Evolutionary conservation across 2,797 vertebrate genomes (phyloP), one percentile per base, ranked within the genome.

Genomic region (Siniperca scherzeri): DNA sequence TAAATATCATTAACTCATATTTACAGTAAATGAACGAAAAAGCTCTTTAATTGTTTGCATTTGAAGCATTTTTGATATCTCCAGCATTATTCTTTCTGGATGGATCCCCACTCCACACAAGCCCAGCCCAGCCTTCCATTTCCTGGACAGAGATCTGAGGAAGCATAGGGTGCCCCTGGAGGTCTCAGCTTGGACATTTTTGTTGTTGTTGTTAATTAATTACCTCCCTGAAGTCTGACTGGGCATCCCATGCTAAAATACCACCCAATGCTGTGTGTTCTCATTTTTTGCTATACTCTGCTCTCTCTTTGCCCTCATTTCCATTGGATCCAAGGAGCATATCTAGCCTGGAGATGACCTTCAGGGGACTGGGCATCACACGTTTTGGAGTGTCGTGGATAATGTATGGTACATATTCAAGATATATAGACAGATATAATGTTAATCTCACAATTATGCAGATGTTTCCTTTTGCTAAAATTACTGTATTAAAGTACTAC

Each of bases 201-300:
- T 95, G 92, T 94, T 94, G 93, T 94, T 95, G 93, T 96, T 95
- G 92, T 94, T 96, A 96, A 96, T 96, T 95, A 96, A 96, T 95
- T 93, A 95, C 93, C 88, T 96, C 95, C 94, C 95, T 84, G 81
- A 94, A 95, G 95, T 93, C 93, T 91, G 87, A 87, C 89, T 90
- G 93, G 91, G 94, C 91, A 91, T 85, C 92, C 91, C 82, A 73
- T 74, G 81, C 88, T 87, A 81, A 94, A 93, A 93, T 88, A 92
- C 84, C 85, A 89, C 89, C 91, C 89, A 85, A 88, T 87, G 83
- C 82, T 78, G 85, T 89, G 85, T 92, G 93, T 91, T 93, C 93
- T 89, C 83, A 88, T 93, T 92, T 92, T 87, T 74, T 80, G 60
- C 88, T 65, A 87, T 81, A 71, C 70, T 84, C 80, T 91, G 85